A percentile compares a stretch with the other conserved stretches of the same genome.
These are phyloP conservation scores for Neotoma lepida DNA, from an alignment of 2,113 vertebrate species.

Conservation along the genomic window DNA sequence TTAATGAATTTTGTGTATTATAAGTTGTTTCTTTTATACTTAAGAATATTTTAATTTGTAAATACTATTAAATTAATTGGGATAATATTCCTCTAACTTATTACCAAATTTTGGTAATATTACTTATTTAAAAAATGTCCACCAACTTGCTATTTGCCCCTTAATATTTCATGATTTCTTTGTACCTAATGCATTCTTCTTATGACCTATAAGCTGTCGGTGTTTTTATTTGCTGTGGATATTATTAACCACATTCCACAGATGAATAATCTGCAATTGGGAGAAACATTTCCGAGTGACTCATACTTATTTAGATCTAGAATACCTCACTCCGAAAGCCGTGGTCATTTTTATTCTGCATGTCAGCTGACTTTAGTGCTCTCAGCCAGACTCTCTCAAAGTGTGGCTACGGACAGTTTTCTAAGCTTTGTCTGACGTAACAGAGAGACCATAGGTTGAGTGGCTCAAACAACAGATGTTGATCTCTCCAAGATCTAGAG, in stretches of 20 bases:
- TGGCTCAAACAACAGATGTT: background rate
- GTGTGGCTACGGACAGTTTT: background rate
- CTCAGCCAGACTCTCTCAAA: background rate
- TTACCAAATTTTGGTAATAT: background rate
- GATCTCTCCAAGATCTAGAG: background rate
- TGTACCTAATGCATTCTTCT: background rate
- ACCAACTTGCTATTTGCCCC: background rate
- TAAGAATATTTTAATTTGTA: background rate
- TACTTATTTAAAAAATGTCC: background rate
- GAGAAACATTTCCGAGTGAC: background rate
- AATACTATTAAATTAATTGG: background rate
- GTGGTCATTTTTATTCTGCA: background rate
- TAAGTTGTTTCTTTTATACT: background rate
- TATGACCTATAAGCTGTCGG: background rate
- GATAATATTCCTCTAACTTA: background rate
- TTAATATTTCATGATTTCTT: background rate
- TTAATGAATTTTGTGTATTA: background rate
- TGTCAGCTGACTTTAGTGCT: background rate
- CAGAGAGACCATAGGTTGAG: too few species aligned
- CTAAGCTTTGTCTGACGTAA: background rate
- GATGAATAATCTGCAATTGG: constrained; percentile 21
- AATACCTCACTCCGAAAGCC: background rate
- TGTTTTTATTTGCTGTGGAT: background rate
- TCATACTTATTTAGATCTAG: background rate
- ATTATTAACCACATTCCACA: constrained; percentile 19